Percentiles rank a stretch among this genome's conserved stretches.
phyloP scores from a whole-genome alignment of 92 coral and sea anemone species.

The Hydrozoanthus gracilis region DNA sequence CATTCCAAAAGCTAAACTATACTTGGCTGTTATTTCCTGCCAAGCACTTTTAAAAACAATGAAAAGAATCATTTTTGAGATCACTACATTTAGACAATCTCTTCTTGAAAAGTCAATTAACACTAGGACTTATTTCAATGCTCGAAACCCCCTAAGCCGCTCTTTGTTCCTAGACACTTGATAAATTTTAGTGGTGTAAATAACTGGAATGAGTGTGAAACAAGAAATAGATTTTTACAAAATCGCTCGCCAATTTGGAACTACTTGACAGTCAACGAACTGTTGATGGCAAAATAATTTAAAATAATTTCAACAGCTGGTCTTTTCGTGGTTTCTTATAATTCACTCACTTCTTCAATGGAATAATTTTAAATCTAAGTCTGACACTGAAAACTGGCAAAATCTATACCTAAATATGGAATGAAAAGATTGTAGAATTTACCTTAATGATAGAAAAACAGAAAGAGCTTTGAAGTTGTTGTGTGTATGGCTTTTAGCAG shows the following conservation, averaged over 20 bases:
- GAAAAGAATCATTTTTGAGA: slow-evolving; percentile 22
- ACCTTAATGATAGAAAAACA: slow-evolving; percentile 25
- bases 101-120: slow-evolving; percentile 53
- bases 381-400: background rate
- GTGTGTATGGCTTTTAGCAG: slow-evolving; percentile 8
- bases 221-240: slow-evolving; percentile 19
- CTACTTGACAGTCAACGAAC: slow-evolving; percentile 24
- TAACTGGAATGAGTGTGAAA: slow-evolving; percentile 13
- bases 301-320: slow-evolving; percentile 48
- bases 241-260: slow-evolving; percentile 31
- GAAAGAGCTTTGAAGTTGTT: slow-evolving; percentile 16
- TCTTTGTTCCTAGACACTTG: slow-evolving; percentile 30
- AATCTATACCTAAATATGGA: background rate
- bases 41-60: background rate
- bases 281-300: slow-evolving; percentile 38
- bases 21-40: background rate
- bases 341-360: slow-evolving; percentile 32
- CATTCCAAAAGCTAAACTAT: slow-evolving; percentile 9
- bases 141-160: background rate
- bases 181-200: slow-evolving; percentile 26
- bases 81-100: slow-evolving; percentile 46
- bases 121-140: slow-evolving; percentile 19
- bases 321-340: slow-evolving; percentile 32
- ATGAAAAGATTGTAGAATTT: slow-evolving; percentile 5
- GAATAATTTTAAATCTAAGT: slow-evolving; percentile 5